Evolutionary conservation across 2,797 vertebrate genomes (phyloP).

Genomic region (Linurgus olivaceus): DNA sequence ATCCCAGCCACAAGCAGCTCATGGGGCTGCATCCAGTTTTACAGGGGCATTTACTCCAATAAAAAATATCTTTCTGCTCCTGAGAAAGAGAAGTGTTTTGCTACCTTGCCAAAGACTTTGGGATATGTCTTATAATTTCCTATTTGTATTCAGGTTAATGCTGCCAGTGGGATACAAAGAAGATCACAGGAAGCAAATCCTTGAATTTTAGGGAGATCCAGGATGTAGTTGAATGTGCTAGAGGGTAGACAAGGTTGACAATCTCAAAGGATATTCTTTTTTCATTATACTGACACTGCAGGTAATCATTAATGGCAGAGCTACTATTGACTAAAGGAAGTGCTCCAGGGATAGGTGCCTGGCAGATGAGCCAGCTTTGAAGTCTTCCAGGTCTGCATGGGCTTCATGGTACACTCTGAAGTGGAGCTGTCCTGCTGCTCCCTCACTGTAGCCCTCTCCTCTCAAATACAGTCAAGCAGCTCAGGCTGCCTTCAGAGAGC

Average conservation of each 20-base stretch:
- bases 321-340: background rate
- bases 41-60: background rate
- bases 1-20: background rate
- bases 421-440: background rate
- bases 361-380: background rate
- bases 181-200: background rate
- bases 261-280: background rate
- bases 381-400: background rate
- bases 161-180: background rate
- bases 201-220: background rate
- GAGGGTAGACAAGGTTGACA: background rate
- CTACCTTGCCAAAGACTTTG: background rate
- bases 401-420: background rate
- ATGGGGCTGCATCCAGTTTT: background rate
- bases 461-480: background rate
- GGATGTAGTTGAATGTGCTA: background rate
- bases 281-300: background rate
- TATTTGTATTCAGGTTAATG: background rate
- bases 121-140: background rate
- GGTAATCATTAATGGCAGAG: background rate
- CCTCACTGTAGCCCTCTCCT: background rate
- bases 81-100: background rate
- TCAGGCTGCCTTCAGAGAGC: background rate
- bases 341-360: rapidly evolving
- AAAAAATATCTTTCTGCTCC: background rate